Evolutionary conservation across 2,888 invertebrate species (phyloP).

Genomic region (Adelphocoris suturalis): DNA sequence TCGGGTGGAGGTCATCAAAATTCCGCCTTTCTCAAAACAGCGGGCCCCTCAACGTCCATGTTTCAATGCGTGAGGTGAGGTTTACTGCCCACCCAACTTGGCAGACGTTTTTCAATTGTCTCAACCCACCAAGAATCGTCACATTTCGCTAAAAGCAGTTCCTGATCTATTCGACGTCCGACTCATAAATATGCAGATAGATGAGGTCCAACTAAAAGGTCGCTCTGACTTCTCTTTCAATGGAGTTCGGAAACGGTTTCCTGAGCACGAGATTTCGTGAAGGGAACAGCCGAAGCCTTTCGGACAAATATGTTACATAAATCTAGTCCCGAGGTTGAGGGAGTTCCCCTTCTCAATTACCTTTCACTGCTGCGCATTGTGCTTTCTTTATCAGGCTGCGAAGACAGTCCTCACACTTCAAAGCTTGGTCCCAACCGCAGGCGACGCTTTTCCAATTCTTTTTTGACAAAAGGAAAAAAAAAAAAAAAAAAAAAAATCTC

Average conservation of each 20-base stretch:
- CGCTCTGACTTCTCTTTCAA: not conserved
- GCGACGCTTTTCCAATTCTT: slow-evolving; percentile 7
- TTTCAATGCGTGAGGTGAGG: too few relatives aligned
- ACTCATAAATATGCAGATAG: not conserved
- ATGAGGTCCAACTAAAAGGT: not conserved
- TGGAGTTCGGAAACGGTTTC: slow-evolving; percentile 7
- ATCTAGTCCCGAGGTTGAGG: not conserved
- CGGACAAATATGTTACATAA: slow-evolving; percentile 39
- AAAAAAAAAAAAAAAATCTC: too few relatives aligned
- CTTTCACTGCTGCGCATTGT: slow-evolving; percentile 32
- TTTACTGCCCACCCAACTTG: too few relatives aligned
- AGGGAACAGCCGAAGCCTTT: not conserved
- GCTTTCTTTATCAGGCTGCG: slow-evolving; percentile 32
- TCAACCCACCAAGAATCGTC: not conserved
- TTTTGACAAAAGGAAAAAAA: not conserved
- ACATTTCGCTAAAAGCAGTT: slow-evolving; percentile 5
- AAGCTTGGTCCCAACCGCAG: not conserved
- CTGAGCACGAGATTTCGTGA: slow-evolving; percentile 28
- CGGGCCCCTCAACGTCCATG: too few relatives aligned
- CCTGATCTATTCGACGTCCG: not conserved
- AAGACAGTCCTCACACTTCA: slow-evolving; percentile 5
- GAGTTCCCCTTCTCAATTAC: slow-evolving; percentile 16
- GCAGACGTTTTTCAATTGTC: too few relatives aligned
- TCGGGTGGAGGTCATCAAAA: too few relatives aligned
- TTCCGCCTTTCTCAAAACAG: too few relatives aligned